Base-by-base conservation (phyloP, 2,797 vertebrate genomes). In the Dicrostonyx torquatus region DNA sequence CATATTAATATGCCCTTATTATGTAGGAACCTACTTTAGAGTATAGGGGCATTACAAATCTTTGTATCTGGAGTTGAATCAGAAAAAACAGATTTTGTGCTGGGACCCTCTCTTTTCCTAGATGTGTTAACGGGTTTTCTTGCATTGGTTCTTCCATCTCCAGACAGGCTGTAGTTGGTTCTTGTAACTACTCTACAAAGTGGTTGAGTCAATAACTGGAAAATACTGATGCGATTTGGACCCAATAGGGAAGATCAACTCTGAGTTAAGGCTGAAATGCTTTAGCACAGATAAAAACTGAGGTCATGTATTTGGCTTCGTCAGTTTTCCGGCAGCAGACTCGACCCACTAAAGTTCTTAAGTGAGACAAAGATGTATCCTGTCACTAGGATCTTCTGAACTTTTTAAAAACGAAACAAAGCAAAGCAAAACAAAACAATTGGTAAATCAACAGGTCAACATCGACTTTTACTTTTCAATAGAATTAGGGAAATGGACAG, bases 301-400 rank as follows among this genome's bases (percentile, higher is more conserved):
- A 75, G 89, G 78, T 72, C 29, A 45, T 85, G 91, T 85, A 14
- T 73, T 79, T 94, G 85, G 20, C 34, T 45, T 91, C 55, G 84
- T 60, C 20, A 29, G 4, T 95, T 95, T 90, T 94, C 18, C 58
- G 48, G 75, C 66, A 86, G 75, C 53, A 82, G 66, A 62, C 50
- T 89, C 86, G 86, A 68, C 34, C 29, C 11, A 73, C 40, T 48
- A 20, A 89, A 62, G 6, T 45, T 60, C 91, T 94, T 92, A 95
- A 92, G 86, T 70, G 45, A 93, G 37, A 73, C n/a, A 53, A 85
- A 53, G 75, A 75, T 78, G 60, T 45, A 76, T 93, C 79, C 92
- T 72, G 22, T 53, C 91, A 12, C 62, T 78, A 85, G 17, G 7
- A 90, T 55, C 60, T 77, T 53, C 83, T 82, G 66, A 75, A 66